Evolutionary conservation across 2,888 invertebrate species (phyloP), one percentile per base, ranked within the genome.

Genomic region (Idaea dimidiata): DNA sequence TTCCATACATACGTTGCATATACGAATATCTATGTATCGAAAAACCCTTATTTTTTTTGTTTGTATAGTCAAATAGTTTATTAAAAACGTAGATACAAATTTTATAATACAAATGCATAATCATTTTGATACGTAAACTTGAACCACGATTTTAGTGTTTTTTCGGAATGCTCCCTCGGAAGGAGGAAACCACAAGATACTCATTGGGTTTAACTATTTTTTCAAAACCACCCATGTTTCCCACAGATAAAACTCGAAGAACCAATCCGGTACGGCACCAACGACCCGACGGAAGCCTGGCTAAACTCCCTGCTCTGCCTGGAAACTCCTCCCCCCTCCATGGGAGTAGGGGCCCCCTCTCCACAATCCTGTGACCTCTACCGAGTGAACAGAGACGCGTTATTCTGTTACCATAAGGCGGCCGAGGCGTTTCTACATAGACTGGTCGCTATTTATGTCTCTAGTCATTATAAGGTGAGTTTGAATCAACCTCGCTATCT

Each of bases 361-460:
- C 98, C 99, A 0, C 95, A 96, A 66, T 92, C 94, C 43, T 99
- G 99, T 84, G 97, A 99, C 69, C 94, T 99, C 59, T 97, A 95
- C 87, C 95, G 97, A 62, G 96, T 98, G 63, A 88, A 97, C 95
- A 65, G 91, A 0, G 99, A 99, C 85, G 98, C 99, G 0, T 88
- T 99, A 32, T 99, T 99, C 89, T 99, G 98, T 62, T 99, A 98
- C 84, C 99, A 99, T 81, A 96, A 96, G 80, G 98, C 98, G 0
- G 97, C 97, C 0, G 98, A 98, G 87, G 94, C 95, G 2, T 99
- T 99, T 86, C 92, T 99, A 10, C 98, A 99, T 75, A 93, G 97
- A 65, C 84, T 99, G 10, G 97, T 99, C 71, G 95, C 98, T 16
- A 95, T 99, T 57, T 99, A 98, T 83, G 99, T 99, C 0, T 95